phyloP scores from a whole-genome alignment of 92 coral and sea anemone species.

The Desmophyllum pertusum region DNA sequence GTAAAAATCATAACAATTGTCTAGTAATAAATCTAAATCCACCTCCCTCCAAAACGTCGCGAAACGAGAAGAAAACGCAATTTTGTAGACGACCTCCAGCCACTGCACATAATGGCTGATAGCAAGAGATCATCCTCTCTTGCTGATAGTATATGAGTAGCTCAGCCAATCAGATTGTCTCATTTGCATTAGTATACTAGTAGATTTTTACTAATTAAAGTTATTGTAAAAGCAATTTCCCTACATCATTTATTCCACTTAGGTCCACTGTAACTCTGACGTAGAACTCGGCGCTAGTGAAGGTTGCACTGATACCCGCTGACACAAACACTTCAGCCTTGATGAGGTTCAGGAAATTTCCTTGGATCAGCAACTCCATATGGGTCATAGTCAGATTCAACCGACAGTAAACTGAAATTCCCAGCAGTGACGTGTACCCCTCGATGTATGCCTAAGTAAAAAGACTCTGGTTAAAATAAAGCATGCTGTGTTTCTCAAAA shows the following conservation, averaged over 20 bases:
- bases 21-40: no score
- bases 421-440: slow-evolving; percentile 81
- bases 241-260: slow-evolving; percentile 78
- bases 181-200: neutral
- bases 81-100: no score
- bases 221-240: neutral
- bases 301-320: slow-evolving; percentile 63
- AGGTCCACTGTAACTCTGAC: slow-evolving; percentile 86
- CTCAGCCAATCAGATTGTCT: no score
- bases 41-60: no score
- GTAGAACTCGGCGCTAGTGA: slow-evolving; percentile 62
- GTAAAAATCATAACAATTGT: no score
- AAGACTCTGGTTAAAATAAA: neutral
- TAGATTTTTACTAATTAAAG: no score
- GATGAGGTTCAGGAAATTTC: slow-evolving; percentile 86
- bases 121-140: no score
- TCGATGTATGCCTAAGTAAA: slow-evolving; percentile 81
- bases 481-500: no score
- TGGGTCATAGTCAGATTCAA: slow-evolving; percentile 86
- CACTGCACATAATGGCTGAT: no score
- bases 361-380: slow-evolving; percentile 77
- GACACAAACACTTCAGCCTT: slow-evolving; percentile 80
- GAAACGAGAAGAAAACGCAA: no score
- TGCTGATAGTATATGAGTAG: no score
- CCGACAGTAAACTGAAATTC: slow-evolving; percentile 72